These are phyloP conservation scores for Campopleginae sp. DNA, from an alignment of 2,888 invertebrate species.

Conservation along the genomic window DNA sequence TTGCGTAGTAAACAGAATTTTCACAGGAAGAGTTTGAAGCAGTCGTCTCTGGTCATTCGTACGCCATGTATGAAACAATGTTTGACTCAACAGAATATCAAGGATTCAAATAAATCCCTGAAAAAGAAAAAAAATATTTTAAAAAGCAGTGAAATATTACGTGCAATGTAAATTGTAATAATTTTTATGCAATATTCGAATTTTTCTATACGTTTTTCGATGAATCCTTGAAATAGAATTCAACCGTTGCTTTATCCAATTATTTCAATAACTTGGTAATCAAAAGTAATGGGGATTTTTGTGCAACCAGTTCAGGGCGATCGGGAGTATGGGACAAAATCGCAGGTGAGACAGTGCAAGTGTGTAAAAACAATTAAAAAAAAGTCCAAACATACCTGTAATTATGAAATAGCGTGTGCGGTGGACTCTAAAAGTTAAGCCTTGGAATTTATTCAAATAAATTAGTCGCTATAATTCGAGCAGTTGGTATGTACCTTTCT, in stretches of 20 bases:
- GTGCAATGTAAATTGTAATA: not conserved
- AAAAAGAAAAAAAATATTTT: not conserved
- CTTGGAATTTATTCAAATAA: slow-evolving; percentile 49
- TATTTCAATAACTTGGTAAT: slow-evolving; percentile 3
- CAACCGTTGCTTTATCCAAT: slow-evolving; percentile 21
- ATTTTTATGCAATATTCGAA: not conserved
- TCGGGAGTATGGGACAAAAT: slow-evolving; percentile 40
- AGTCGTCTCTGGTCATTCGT: slow-evolving; percentile 45
- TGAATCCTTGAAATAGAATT: not conserved
- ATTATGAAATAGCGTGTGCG: slow-evolving; percentile 1
- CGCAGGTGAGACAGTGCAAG: slow-evolving; percentile 57
- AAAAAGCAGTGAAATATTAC: not conserved
- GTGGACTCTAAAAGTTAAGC: slow-evolving; percentile 15
- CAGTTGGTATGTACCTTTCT: slow-evolving; percentile 10
- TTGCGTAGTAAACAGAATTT: slow-evolving; percentile 59
- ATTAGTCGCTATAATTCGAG: slow-evolving; percentile 32
- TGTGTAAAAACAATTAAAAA: slow-evolving; percentile 10
- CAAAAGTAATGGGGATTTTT: slow-evolving; percentile 61
- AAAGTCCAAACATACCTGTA: not conserved
- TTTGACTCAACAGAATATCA: not conserved
- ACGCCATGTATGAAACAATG: slow-evolving; percentile 5
- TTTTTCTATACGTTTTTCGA: not conserved
- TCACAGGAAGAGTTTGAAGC: slow-evolving; percentile 33
- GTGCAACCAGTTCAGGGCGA: slow-evolving; percentile 55
- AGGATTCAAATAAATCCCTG: not conserved